A percentile compares a stretch with the other conserved stretches of the same genome.
These are phyloP conservation scores for Sminthurinus aureus DNA, from an alignment of 2,888 invertebrate species.

Conservation along the genomic window DNA sequence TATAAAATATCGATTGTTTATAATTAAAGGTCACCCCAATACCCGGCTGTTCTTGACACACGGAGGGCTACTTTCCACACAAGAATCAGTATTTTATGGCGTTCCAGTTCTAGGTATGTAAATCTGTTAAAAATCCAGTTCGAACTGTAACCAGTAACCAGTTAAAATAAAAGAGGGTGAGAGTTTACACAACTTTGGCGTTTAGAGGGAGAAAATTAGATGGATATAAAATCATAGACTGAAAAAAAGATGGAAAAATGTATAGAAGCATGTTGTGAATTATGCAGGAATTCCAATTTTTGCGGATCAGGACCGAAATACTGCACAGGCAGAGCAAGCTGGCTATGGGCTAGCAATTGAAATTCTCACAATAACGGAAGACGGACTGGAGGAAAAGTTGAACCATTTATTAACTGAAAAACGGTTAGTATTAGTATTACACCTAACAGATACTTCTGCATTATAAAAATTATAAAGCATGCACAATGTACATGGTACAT, in stretches of 20 bases:
- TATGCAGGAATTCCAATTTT: not conserved
- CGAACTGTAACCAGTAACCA: too few species aligned
- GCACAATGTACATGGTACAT: too few species aligned
- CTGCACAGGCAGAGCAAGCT: not conserved
- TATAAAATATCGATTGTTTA: too few species aligned
- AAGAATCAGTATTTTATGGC: slow-evolving; percentile 70
- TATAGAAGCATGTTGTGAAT: too few species aligned
- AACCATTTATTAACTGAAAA: not conserved
- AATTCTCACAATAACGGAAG: slow-evolving; percentile 8
- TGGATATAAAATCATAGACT: too few species aligned
- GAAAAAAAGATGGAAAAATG: too few species aligned
- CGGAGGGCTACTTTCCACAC: slow-evolving; percentile 72
- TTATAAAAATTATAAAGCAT: too few species aligned
- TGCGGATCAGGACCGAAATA: slow-evolving; percentile 26
- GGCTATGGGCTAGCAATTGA: slow-evolving; percentile 20
- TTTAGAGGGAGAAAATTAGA: too few species aligned
- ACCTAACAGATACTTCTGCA: too few species aligned
- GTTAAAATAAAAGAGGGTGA: too few species aligned
- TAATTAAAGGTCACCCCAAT: slow-evolving; percentile 66
- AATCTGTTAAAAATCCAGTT: too few species aligned
- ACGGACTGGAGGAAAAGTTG: not conserved
- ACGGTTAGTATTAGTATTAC: not conserved
- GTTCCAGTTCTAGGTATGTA: slow-evolving; percentile 66
- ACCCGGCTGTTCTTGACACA: slow-evolving; percentile 72
- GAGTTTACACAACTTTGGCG: too few species aligned